Base-by-base conservation (phyloP, 2,888 invertebrate genomes). In the Lepidocyrtoides sp. region DNA sequence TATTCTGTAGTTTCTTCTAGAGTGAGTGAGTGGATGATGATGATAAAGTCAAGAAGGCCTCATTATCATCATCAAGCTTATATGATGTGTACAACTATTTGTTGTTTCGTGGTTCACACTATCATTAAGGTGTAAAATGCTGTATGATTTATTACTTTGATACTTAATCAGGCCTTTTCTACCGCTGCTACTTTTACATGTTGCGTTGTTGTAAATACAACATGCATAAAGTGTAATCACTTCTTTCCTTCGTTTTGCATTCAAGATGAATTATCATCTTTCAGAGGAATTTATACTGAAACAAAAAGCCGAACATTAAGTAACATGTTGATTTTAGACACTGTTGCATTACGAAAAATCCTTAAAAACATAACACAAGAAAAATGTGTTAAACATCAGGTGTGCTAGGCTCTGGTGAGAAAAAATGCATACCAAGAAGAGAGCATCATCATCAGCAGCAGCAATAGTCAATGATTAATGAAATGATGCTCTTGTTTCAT, bases 61-160 rank as follows among this genome's bases (percentile, higher is more conserved):
- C 84, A 90, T 90, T 75, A 77, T 84, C 84, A 90, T 77, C 32
- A 83, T 89, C 66, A 20, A 54, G 66, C 26, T 57, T 32, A 81
- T 36, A 44, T 60, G 75, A 82, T 26, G 23, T 23, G 88, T 88
- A 81, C 89, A 83, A 48, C 83, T 83, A 89, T 89, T 89, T 84
- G 90, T 84, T 90, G 90, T 90, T 88, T 84, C 26, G 17, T 77
- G 75, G 79, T 90, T 90, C 90, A 84, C 90, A 90, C 84, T 90
- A 90, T 90, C 84, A 90, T 84, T 90, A 90, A 84, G 79, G 84
- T 90, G 84, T 90, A 90, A 90, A 90, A 81, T 51, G 44, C 51
- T 86, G 63, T 90, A 90, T 90, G 90, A 90, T 90, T 90, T 90
- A 90, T 90, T 90, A 41, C 90, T 63, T 44, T 51, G 77, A 84